Base-by-base conservation (phyloP, 2,113 vertebrate genomes). In the Protobothrops mucrosquamatus region DNA sequence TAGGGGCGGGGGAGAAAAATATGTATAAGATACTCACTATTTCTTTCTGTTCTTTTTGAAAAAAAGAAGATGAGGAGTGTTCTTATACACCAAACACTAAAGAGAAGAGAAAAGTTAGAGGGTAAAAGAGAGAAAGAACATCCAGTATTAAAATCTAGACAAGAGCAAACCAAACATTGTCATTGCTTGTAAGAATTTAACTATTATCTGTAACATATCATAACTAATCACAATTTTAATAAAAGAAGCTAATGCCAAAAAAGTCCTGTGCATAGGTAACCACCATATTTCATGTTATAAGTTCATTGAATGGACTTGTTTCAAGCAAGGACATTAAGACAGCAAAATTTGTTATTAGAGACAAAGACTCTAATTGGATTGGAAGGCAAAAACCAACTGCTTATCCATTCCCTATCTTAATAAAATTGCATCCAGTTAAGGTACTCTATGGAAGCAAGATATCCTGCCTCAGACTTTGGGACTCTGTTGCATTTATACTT, bases 41-140 rank as follows among this genome's bases (percentile, higher is more conserved):
- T 99, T 97, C 97, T 99, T 97, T 99, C 98, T 86, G 98, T 99
- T 97, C 99, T 98, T 97, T 97, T 98, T 95, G 98, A 98, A 98
- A 98, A 99, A 96, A 99, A 96, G 92, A 98, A 96, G 95, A 99
- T 98, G 94, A 99, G 98, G 88, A 98, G 93, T 95, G 98, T 99
- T 96, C 99, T 98, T 96, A 99, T 97, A 93, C 97, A 97, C 99
- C 99, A 99, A 91, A 99, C 98, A 97, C 99, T 99, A 26, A 11
- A 34, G 34, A 11, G 22, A 48, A 18, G 59, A 22, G 93, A 48
- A 81, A 81, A 81, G 18, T 81, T 81, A 43, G 74, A 81, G 3
- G 15, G 18, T 81, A 43, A 81, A 96, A 94, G 12, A 96, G 91
- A 92, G 14, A 96, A 94, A 95, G 91, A 92, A 51, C 8, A 69